Percentiles rank a stretch among this genome's conserved stretches.
phyloP scores from a whole-genome alignment of 1,140 invertebrate species.

The Hermatobates lingyangjiaoensis region DNA sequence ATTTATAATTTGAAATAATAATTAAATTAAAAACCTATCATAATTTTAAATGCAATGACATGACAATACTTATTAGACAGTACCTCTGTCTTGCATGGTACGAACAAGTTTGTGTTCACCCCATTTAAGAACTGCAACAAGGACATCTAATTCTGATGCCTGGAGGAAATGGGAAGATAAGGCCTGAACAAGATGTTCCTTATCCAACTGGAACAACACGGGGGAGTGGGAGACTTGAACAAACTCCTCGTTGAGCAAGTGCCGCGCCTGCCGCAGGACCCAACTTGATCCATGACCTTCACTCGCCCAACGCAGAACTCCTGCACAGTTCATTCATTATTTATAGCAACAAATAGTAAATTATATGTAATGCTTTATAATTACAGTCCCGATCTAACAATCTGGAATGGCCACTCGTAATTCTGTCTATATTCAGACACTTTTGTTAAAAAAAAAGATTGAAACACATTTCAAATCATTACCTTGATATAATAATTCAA shows the following conservation, averaged over 20 bases:
- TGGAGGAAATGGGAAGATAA: slow-evolving; percentile 78
- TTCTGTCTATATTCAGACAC: no score
- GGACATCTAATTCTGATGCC: slow-evolving; percentile 71
- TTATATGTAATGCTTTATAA: no score
- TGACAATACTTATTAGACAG: slow-evolving; percentile 1
- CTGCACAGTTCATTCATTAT: slow-evolving; percentile 3
- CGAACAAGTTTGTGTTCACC: slow-evolving; percentile 67
- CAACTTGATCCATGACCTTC: slow-evolving; percentile 79
- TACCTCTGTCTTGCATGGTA: slow-evolving; percentile 62
- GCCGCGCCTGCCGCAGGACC: slow-evolving; percentile 45
- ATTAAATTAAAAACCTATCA: slow-evolving; percentile 3
- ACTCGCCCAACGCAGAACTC: slow-evolving; percentile 47
- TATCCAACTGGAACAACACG: slow-evolving; percentile 62
- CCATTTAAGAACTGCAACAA: slow-evolving; percentile 77
- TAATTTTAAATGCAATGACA: not conserved
- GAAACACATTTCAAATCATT: no score
- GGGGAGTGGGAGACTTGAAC: slow-evolving; percentile 46
- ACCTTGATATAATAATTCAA: no score
- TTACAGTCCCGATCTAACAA: no score
- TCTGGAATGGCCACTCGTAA: no score
- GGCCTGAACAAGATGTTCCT: slow-evolving; percentile 55
- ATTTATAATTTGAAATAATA: not conserved
- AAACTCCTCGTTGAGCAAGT: slow-evolving; percentile 65
- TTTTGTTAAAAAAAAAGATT: no score
- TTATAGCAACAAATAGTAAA: not conserved